These are phyloP conservation scores for Pachydiplax longipennis DNA, from an alignment of 2,888 invertebrate species.

Conservation along the genomic window DNA sequence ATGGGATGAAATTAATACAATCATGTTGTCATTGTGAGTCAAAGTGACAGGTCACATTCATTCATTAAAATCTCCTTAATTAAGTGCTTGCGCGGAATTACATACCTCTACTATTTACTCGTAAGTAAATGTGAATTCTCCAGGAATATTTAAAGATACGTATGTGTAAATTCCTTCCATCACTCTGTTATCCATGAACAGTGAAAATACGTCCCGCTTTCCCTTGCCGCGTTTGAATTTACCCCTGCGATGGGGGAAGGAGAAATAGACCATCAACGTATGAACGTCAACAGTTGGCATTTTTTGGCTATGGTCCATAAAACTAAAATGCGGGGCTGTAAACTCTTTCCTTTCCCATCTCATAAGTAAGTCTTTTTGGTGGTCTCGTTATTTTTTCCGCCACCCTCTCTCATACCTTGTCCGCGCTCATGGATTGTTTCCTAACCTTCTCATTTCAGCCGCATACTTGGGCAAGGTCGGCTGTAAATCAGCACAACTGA, in stretches of 20 bases:
- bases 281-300: not conserved
- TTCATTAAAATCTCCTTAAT: no score
- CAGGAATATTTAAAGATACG: not conserved
- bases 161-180: not conserved
- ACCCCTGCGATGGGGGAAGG: not conserved
- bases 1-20: no score
- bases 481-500: not conserved
- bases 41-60: no score
- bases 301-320: slow-evolving; percentile 22
- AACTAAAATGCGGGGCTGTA: slow-evolving; percentile 24
- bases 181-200: not conserved
- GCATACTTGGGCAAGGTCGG: not conserved
- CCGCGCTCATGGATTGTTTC: not conserved
- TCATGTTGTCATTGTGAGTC: no score
- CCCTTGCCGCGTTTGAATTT: not conserved
- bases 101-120: no score
- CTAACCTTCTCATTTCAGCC: not conserved
- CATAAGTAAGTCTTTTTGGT: slow-evolving; percentile 39
- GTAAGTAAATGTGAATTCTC: not conserved
- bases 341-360: slow-evolving; percentile 40
- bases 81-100: no score
- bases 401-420: not conserved
- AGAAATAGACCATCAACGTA: not conserved
- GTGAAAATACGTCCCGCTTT: not conserved
- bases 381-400: slow-evolving; percentile 34